phyloP scores from a whole-genome alignment of 2,888 invertebrate species.

The Cephus pulcher region DNA sequence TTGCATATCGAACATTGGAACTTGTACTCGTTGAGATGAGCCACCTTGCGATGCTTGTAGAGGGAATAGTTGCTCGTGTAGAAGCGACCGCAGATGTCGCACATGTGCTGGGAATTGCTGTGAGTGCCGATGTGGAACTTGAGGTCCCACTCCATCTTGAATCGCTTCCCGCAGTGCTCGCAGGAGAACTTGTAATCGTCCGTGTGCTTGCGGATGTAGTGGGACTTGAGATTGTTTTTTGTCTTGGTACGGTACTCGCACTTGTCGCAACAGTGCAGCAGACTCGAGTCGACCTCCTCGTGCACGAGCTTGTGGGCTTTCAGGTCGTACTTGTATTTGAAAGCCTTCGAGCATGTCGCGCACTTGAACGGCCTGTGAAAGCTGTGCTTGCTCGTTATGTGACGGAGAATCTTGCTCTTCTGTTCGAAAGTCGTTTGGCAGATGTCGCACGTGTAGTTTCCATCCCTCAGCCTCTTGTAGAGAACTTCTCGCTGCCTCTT shows the following conservation, averaged over 20 bases:
- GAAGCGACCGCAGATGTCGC: constrained; percentile 54
- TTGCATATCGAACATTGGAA: constrained; percentile 50
- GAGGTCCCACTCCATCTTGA: constrained; percentile 54
- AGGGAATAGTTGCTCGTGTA: constrained; percentile 52
- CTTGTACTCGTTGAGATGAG: constrained; percentile 51
- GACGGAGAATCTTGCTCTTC: constrained; percentile 46
- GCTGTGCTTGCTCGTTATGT: constrained; percentile 50
- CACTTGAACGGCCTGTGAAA: constrained; percentile 47
- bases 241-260: constrained; percentile 49
- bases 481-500: constrained; percentile 19
- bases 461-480: constrained; percentile 38
- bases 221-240: constrained; percentile 48
- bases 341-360: constrained; percentile 39
- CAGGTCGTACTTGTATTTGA: constrained; percentile 52
- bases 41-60: constrained; percentile 49
- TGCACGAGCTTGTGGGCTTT: constrained; percentile 43
- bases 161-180: constrained; percentile 48
- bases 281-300: constrained; percentile 31
- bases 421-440: constrained; percentile 39
- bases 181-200: constrained; percentile 50
- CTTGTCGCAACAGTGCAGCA: constrained; percentile 46
- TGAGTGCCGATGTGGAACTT: constrained; percentile 55
- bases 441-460: constrained; percentile 37
- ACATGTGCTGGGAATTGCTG: constrained; percentile 47
- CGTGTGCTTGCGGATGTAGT: constrained; percentile 47